phyloP scores from a whole-genome alignment of 2,888 invertebrate species.

The Mycalesis mineus region DNA sequence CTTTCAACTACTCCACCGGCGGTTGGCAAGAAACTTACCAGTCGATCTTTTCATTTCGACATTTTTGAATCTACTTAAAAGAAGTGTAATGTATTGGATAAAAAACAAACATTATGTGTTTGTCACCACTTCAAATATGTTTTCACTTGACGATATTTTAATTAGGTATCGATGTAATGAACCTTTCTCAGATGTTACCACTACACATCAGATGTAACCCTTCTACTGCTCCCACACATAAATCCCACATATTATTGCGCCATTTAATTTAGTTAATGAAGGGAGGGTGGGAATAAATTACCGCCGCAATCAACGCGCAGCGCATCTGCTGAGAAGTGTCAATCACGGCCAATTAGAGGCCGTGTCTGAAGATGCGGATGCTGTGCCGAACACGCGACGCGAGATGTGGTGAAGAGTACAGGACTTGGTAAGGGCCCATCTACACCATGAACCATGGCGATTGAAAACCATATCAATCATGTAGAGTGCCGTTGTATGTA shows the following conservation, averaged over 20 bases:
- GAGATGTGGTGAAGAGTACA: too few species aligned
- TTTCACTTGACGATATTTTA: background rate
- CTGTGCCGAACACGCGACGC: slow-evolving; percentile 1
- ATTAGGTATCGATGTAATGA: background rate
- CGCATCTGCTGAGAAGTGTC: slow-evolving; percentile 9
- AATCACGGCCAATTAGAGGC: slow-evolving; percentile 13
- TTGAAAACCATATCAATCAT: too few species aligned
- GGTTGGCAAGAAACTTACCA: too few species aligned
- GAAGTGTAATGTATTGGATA: too few species aligned
- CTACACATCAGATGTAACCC: background rate
- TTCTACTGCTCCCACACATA: background rate
- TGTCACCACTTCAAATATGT: background rate
- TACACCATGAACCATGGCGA: too few species aligned
- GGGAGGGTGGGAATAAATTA: slow-evolving; percentile 18
- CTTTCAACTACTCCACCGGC: too few species aligned
- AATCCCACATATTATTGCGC: slow-evolving; percentile 4
- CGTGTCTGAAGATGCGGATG: background rate
- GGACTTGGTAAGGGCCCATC: too few species aligned
- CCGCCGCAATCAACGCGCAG: slow-evolving; percentile 15
- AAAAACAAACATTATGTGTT: too few species aligned
- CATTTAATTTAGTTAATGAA: slow-evolving; percentile 12
- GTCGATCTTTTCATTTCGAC: too few species aligned
- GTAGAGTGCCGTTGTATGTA: too few species aligned
- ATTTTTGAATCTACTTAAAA: too few species aligned
- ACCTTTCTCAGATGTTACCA: background rate